Evolutionary conservation across 1,140 invertebrate species (phyloP).

Genomic region (Sycophaga agraensis): DNA sequence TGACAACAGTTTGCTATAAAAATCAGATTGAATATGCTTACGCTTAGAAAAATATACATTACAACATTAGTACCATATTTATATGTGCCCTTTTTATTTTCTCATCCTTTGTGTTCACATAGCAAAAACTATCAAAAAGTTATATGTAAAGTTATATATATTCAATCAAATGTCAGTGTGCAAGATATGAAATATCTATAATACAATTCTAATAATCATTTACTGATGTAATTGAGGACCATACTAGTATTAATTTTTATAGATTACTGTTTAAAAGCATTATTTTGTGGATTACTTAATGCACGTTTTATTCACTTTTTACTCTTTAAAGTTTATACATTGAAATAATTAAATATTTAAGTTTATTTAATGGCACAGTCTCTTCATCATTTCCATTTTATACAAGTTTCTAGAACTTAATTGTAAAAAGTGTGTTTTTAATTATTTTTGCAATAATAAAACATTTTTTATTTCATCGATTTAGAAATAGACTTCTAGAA

Average conservation of each 20-base stretch:
- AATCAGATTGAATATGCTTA: slow-evolving; percentile 36
- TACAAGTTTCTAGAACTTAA: background rate
- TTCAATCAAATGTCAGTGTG: too few species aligned
- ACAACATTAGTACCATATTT: slow-evolving; percentile 11
- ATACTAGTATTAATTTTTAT: slow-evolving; percentile 10
- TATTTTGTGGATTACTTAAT: slow-evolving; percentile 1
- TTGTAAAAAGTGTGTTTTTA: background rate
- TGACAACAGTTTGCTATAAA: slow-evolving; percentile 36
- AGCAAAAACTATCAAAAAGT: slow-evolving; percentile 22
- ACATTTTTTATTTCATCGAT: slow-evolving; percentile 4
- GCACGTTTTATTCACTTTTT: slow-evolving; percentile 17
- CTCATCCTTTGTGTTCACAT: slow-evolving; percentile 25
- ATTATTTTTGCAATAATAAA: slow-evolving; percentile 1
- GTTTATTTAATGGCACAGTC: slow-evolving; percentile 28
- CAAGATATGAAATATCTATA: slow-evolving; percentile 16
- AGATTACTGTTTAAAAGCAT: slow-evolving; percentile 15
- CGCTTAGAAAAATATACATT: slow-evolving; percentile 50
- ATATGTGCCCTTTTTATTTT: slow-evolving; percentile 20
- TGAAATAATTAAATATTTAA: slow-evolving; percentile 25
- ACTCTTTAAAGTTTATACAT: slow-evolving; percentile 17
- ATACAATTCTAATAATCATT: slow-evolving; percentile 11
- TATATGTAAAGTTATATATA: slow-evolving; percentile 4
- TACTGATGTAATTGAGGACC: slow-evolving; percentile 16
- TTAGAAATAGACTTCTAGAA: too few species aligned
- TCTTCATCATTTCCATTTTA: slow-evolving; percentile 20